Evolutionary conservation across 2,797 vertebrate species (phyloP).

Genomic region (Crenichthys baileyi): DNA sequence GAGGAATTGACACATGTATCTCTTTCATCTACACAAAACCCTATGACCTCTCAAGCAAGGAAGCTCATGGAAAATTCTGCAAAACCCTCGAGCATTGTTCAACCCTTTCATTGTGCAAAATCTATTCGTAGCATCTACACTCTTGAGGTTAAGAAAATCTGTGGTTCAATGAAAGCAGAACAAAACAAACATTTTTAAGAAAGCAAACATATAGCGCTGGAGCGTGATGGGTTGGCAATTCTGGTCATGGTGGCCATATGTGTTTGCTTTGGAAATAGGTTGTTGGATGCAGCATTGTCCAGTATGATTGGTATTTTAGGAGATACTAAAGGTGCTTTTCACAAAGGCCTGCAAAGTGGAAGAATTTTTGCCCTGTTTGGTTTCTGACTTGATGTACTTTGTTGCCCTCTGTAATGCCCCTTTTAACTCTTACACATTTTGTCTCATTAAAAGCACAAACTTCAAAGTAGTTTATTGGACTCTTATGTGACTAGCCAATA

Average conservation of each 20-base stretch:
- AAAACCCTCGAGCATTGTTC: neutral
- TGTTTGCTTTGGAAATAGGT: constrained; percentile 27
- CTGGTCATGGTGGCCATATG: constrained; percentile 3
- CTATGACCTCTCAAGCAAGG: neutral
- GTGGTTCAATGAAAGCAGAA: constrained; percentile 19
- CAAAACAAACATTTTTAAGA: constrained; percentile 2
- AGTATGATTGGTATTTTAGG: constrained; percentile 7
- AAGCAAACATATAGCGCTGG: constrained; percentile 6
- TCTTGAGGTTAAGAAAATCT: constrained; percentile 24
- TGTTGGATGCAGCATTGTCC: neutral
- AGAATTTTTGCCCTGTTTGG: neutral
- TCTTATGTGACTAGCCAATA: neutral
- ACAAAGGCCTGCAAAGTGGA: neutral
- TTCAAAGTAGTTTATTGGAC: neutral
- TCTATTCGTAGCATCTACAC: constrained; percentile 13
- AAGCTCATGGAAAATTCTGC: constrained; percentile 8
- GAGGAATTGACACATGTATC: neutral
- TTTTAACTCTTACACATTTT: neutral
- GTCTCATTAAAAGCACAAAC: neutral
- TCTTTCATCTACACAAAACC: neutral
- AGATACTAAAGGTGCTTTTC: neutral
- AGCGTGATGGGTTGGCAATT: constrained; percentile 11
- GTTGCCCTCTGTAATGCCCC: neutral
- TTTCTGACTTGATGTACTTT: neutral
- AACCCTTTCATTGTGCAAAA: constrained; percentile 12